A percentile compares a stretch with the other conserved stretches of the same genome.
These are phyloP conservation scores for Trichopoda pennipes DNA, from an alignment of 2,888 invertebrate species.

Conservation along the genomic window DNA sequence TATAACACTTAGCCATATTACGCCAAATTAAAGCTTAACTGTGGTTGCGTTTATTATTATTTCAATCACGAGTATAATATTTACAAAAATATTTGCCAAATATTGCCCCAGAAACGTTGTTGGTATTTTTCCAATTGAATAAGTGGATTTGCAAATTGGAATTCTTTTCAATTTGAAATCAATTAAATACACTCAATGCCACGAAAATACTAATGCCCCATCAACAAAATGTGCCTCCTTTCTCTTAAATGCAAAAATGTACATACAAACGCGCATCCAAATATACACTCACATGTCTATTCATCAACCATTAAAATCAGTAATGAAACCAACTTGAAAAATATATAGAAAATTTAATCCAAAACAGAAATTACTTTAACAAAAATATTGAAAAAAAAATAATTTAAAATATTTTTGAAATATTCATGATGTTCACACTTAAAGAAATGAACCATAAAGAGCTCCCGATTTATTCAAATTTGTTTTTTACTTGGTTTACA, in stretches of 20 bases:
- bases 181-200: conserved; percentile 51
- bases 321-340: background rate
- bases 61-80: background rate
- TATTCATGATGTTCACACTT: conserved; percentile 54
- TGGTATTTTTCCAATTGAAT: conserved; percentile 49
- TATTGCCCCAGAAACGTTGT: conserved; percentile 4
- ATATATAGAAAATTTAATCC: background rate
- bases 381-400: conserved; percentile 34
- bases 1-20: background rate
- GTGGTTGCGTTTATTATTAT: conserved; percentile 3
- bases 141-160: conserved; percentile 27
- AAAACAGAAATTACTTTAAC: too few species aligned
- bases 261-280: background rate
- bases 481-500: too few species aligned
- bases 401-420: conserved; percentile 55
- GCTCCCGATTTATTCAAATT: too few species aligned
- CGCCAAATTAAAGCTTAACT: background rate
- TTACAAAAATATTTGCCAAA: conserved; percentile 3
- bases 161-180: conserved; percentile 52
- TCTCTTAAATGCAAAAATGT: background rate
- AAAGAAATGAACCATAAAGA: too few species aligned
- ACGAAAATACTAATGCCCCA: conserved; percentile 4
- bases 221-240: background rate
- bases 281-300: background rate
- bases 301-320: conserved; percentile 17